Base-by-base conservation (phyloP, 1,140 invertebrate species). In the Lutraria rhynchaena region DNA sequence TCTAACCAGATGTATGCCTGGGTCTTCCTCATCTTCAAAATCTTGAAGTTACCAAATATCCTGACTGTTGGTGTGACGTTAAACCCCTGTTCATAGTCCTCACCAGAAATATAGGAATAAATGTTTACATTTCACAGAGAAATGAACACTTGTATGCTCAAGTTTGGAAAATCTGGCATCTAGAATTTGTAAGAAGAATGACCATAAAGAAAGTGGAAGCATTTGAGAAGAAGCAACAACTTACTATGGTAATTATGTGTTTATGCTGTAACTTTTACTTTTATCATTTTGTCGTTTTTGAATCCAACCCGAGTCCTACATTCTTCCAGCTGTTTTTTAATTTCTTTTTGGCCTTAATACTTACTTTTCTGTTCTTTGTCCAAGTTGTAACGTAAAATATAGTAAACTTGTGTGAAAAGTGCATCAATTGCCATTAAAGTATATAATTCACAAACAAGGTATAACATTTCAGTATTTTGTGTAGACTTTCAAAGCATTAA, bases 141-240 rank as follows among this genome's bases (percentile, higher is more conserved):
- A 51, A 44, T 29, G 76, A 81, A 29, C 63, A 65, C 5, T 35
- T 81, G 9, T 46, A 27, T 27, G n/a, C 33, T 19, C 15, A 9
- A 55, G 67, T 55, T 11, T 81, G 78, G 78, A 61, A 29, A 65
- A 41, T 37, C 15, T 81, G 78, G 78, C 78, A 81, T 44, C 29
- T 81, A 37, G 69, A 73, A n/a, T 81, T 65, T 74, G 70, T 65
- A 0, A 49, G 35, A 37, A 17, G 69, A 11, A 70, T 58, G 41
- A 35, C 78, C n/a, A 41, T 73, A 15, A 46, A 61, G 15, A 61
- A 73, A 22, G 67, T 81, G 22, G 78, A 63, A 29, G 78, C 60
- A 1, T 73, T 73, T 55, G 67, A 81, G 44, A 58, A 60, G 44
- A 81, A 65, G 55, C 78, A 81, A 33, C 65, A 46, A 53, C 67